These are phyloP conservation scores for Ciconia maguari DNA, from an alignment of 2,113 vertebrate species.

Conservation along the genomic window DNA sequence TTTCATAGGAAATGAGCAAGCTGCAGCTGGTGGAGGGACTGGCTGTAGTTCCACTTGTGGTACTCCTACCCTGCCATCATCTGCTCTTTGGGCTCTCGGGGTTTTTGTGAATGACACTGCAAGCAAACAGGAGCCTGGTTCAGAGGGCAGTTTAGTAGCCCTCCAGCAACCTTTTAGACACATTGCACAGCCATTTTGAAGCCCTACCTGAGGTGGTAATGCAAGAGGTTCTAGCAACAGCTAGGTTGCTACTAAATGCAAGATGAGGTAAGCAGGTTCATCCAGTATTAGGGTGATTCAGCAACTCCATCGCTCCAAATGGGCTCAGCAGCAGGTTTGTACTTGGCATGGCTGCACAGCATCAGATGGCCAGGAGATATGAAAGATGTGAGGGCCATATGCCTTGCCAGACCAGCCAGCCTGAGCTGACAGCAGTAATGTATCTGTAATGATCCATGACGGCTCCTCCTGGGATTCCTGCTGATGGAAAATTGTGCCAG, in stretches of 20 bases:
- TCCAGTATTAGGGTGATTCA: not conserved
- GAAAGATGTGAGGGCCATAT: not conserved
- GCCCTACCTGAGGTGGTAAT: not conserved
- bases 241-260: not conserved
- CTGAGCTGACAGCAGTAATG: not conserved
- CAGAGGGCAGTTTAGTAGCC: not conserved
- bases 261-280: not conserved
- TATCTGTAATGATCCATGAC: fast-evolving
- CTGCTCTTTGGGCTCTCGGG: not conserved
- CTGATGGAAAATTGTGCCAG: not conserved
- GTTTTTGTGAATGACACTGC: not conserved
- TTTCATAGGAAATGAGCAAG: not conserved
- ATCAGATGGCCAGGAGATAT: not conserved
- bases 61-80: not conserved
- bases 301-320: not conserved
- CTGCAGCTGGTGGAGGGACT: constrained; percentile 26
- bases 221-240: not conserved
- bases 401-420: not conserved
- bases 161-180: not conserved
- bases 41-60: not conserved
- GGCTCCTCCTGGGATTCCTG: not conserved
- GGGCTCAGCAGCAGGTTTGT: not conserved
- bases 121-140: not conserved
- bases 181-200: not conserved
- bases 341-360: not conserved